Evolutionary conservation across 1,140 invertebrate species (phyloP), one percentile per base, ranked within the genome.

Genomic region (Ceratosolen solmsi): DNA sequence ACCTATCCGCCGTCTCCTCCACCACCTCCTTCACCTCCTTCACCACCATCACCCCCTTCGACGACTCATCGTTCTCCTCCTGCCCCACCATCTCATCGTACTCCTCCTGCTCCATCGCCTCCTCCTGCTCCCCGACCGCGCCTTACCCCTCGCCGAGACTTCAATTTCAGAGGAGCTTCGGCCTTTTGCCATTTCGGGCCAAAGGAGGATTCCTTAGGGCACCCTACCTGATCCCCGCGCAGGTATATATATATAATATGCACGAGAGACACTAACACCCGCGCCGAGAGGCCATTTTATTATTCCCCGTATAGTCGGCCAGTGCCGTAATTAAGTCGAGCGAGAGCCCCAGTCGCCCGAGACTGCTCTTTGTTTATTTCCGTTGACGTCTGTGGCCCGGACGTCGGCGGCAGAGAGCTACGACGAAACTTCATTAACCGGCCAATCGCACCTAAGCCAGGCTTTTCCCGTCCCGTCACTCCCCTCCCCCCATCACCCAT

Each of bases 141-240:
- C n/a, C n/a, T n/a, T n/a, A n/a, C 54, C 36, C 76, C 36, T 22
- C 63, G 56, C 56, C 27, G 33, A 27, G 46, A 54, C 49, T 82
- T 76, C 77, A 82, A 82, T 82, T 82, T 82, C 60, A 68, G 65
- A 46, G 73, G 73, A 82, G 73, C 30, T 71, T 22, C 51, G 73
- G 80, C 72, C 79, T 80, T 80, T 65, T 75, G n/a, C 70, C 36
- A 75, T 20, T n/a, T n/a, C n/a, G n/a, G n/a, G 72, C 56, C 63
- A n/a, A 54, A 15, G 58, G 73, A 68, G 56, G 60, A 81, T 79
- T 71, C 70, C 58, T 73, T 74, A 11, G 51, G 75, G 30, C 49
- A n/a, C 54, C 54, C 56, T 75, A 58, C 73, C 54, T 60, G 54
- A 41, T 38, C 54, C 73, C 20, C 17, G 20, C 17, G 0, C 73